Evolutionary conservation across 2,113 vertebrate genomes (phyloP).

Genomic region (Lagopus leucura): DNA sequence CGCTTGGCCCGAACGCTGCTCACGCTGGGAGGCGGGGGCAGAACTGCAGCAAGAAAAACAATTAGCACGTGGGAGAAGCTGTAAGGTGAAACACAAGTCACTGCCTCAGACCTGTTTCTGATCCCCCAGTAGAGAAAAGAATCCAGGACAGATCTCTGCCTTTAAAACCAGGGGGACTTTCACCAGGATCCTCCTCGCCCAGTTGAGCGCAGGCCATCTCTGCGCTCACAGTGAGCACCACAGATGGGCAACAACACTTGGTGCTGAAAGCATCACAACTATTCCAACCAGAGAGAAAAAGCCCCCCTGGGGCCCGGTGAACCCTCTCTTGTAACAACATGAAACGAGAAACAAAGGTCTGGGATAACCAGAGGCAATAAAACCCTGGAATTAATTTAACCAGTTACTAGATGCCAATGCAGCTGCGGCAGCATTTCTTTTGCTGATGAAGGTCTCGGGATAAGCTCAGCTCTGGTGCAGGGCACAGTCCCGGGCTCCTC

Average conservation of each 20-base stretch:
- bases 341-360: slow-evolving; percentile 67
- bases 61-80: slow-evolving; percentile 36
- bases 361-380: slow-evolving; percentile 66
- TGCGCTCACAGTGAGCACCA: slow-evolving; percentile 22
- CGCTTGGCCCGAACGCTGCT: not conserved
- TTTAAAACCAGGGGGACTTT: slow-evolving; percentile 45
- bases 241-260: slow-evolving; percentile 44
- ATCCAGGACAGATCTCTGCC: slow-evolving; percentile 10
- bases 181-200: slow-evolving; percentile 31
- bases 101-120: slow-evolving; percentile 45
- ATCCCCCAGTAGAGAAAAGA: slow-evolving; percentile 28
- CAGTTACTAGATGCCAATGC: slow-evolving; percentile 70
- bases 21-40: not conserved
- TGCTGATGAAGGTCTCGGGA: slow-evolving; percentile 49
- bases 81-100: slow-evolving; percentile 48
- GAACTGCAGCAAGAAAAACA: slow-evolving; percentile 42
- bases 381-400: slow-evolving; percentile 71
- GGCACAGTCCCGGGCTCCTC: not conserved
- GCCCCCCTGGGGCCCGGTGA: slow-evolving; percentile 32
- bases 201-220: slow-evolving; percentile 44
- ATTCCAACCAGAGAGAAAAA: slow-evolving; percentile 53
- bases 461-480: not conserved
- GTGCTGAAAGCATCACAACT: slow-evolving; percentile 37
- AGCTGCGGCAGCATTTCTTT: slow-evolving; percentile 69
- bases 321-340: slow-evolving; percentile 51